A percentile compares a stretch with the other conserved stretches of the same genome.
phyloP scores from a whole-genome alignment of 2,888 invertebrate genomes.

The Oscheius myriophilus region DNA sequence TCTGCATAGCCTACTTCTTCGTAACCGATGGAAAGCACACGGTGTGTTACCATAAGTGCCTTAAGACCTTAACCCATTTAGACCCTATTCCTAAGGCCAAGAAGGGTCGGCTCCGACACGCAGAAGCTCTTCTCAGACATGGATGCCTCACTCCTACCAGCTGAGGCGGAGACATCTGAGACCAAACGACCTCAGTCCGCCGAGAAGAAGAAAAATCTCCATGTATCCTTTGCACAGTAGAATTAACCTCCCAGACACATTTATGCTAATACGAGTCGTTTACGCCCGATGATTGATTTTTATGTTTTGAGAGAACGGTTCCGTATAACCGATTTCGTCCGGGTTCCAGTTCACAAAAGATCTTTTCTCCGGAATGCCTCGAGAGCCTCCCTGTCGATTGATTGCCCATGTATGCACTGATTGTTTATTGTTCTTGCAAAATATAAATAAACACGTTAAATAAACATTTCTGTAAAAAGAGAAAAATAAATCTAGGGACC shows the following conservation, averaged over 20 bases:
- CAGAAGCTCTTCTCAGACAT: slow-evolving; percentile 45
- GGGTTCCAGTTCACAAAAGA: slow-evolving; percentile 26
- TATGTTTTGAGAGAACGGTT: slow-evolving; percentile 2
- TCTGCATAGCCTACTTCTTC: slow-evolving; percentile 63
- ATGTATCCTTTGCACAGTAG: slow-evolving; percentile 33
- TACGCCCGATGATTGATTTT: slow-evolving; percentile 9
- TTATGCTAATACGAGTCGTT: slow-evolving; percentile 13
- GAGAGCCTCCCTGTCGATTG: too few relatives aligned
- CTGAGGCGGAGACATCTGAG: slow-evolving; percentile 24
- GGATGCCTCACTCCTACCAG: slow-evolving; percentile 29
- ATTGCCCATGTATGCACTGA: too few relatives aligned
- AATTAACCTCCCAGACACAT: neutral
- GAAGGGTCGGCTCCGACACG: slow-evolving; percentile 39
- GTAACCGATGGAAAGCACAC: slow-evolving; percentile 53
- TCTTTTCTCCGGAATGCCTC: slow-evolving; percentile 12
- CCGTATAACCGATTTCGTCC: neutral
- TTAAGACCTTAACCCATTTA: too few relatives aligned
- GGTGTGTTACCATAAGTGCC: neutral
- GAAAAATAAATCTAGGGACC: too few relatives aligned
- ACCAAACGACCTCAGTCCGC: neutral
- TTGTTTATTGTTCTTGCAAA: too few relatives aligned
- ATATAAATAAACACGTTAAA: too few relatives aligned
- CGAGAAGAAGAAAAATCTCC: slow-evolving; percentile 30
- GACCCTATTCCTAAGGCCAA: slow-evolving; percentile 20
- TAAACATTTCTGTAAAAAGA: too few relatives aligned